Evolutionary conservation across 2,888 invertebrate genomes (phyloP), one percentile per base, ranked within the genome.

Genomic region (Horisme vitalbata): DNA sequence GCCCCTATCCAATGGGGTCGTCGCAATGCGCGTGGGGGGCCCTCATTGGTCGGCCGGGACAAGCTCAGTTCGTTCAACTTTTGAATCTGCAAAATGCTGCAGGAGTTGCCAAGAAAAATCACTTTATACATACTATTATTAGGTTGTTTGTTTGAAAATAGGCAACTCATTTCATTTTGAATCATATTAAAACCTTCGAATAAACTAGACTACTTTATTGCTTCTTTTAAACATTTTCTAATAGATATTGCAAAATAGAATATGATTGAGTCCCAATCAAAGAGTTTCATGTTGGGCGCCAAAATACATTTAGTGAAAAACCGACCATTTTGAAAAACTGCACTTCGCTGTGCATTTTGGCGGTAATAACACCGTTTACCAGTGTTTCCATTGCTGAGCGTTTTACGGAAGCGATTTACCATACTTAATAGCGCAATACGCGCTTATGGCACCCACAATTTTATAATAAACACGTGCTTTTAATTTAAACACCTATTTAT

Each of bases 11-110:
- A 81, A 79, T 71, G 75, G 66, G 83, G 83, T 72, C 84, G 78
- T 71, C 86, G 84, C 85, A 86, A 67, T 86, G 85, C 85, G 85
- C 83, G 83, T 72, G 54, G 65, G 54, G 58, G 57, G 53, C 41
- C 62, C 59, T 64, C 54, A 71, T 73, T 75, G 73, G 73, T 63
- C 59, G 61, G 54, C 58, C 56, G 61, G 63, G 60, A 62, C 59
- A 44, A 59, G 59, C 65, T 54, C 56, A 61, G 83, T 77, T 79
- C 83, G 62, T 81, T 82, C 75, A 82, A 78, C 82, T 76, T 68
- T 62, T 63, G 35, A 75, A 76, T 72, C 70, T 71, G 70, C 74
- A 75, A 74, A 77, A 72, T 61, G 63, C 63, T 75, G 71, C 71
- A 71, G 57, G 57, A 68, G 61, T 65, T 66, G 64, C 64, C 62